These are phyloP conservation scores for Coracias cyanogaster DNA, from an alignment of 2,797 vertebrate genomes.

Conservation along the genomic window DNA sequence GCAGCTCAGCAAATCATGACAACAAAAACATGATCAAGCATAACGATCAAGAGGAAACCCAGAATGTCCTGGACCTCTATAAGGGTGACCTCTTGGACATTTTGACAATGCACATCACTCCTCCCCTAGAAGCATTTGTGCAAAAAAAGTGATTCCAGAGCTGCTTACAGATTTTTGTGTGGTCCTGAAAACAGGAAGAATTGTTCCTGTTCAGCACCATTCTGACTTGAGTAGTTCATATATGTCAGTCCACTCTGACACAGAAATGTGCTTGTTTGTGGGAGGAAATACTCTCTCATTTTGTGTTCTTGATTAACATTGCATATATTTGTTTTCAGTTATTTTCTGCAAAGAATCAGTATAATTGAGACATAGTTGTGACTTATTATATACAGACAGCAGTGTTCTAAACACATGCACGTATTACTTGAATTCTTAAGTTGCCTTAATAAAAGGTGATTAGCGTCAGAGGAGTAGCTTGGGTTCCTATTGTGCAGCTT, in stretches of 20 bases:
- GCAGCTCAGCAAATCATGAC: neutral
- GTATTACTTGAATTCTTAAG: neutral
- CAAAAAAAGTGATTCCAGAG: neutral
- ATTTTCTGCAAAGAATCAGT: neutral
- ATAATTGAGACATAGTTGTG: neutral
- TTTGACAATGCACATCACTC: neutral
- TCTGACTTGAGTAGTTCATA: neutral
- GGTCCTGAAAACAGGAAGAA: neutral
- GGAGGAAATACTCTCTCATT: neutral
- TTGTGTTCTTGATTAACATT: neutral
- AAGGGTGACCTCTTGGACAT: constrained; percentile 5
- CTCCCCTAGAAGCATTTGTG: constrained; percentile 9
- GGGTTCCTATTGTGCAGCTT: neutral
- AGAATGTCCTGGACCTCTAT: neutral
- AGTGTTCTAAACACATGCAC: neutral
- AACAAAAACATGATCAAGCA: rapidly evolving
- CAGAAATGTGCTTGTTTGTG: neutral
- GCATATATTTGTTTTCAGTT: neutral
- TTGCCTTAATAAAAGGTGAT: neutral
- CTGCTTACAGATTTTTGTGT: rapidly evolving
- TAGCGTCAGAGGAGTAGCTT: neutral
- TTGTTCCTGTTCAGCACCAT: neutral
- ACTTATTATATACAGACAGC: neutral
- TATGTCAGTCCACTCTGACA: neutral
- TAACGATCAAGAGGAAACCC: rapidly evolving